These are phyloP conservation scores for Drosophila biarmipes DNA, from an alignment of 1,140 invertebrate genomes.

Conservation along the genomic window DNA sequence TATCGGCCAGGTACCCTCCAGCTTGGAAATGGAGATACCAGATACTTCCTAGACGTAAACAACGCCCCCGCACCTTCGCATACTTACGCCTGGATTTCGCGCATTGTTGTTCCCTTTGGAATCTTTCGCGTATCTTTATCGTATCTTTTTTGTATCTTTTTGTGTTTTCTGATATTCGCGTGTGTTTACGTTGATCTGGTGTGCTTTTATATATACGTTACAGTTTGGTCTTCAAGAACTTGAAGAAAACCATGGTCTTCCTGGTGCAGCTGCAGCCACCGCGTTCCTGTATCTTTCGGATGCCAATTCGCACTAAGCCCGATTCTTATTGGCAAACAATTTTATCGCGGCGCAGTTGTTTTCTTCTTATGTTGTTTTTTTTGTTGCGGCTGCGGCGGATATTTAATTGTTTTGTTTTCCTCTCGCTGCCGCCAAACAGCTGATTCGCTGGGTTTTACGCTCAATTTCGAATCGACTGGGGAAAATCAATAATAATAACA, in stretches of 20 bases:
- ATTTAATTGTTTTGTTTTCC: conserved; percentile 18
- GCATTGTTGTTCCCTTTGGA: conserved; percentile 45
- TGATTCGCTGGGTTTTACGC: conserved; percentile 41
- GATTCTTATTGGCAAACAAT: conserved; percentile 69
- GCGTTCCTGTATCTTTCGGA: conserved; percentile 55
- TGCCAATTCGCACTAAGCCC: conserved; percentile 50
- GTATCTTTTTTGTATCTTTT: neutral
- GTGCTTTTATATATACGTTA: conserved; percentile 51
- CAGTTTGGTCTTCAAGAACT: conserved; percentile 54
- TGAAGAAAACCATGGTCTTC: conserved; percentile 50
- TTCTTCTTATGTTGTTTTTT: neutral
- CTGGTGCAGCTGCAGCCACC: conserved; percentile 28
- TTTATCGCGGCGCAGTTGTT: conserved; percentile 38
- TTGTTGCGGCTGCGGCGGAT: conserved; percentile 8
- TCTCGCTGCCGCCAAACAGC: conserved; percentile 25
- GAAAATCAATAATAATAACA: conserved; percentile 48
- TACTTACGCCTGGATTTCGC: conserved; percentile 67
- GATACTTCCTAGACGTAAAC: conserved; percentile 49
- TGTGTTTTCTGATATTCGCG: neutral
- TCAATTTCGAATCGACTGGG: conserved; percentile 42
- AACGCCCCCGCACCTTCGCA: conserved; percentile 23
- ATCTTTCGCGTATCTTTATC: neutral
- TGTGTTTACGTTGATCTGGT: conserved; percentile 16
- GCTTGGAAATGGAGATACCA: neutral
- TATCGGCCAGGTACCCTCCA: conserved; percentile 4